Conservation (phyloP, 2,888 invertebrate genomes). For the Aquatica leii region DNA sequence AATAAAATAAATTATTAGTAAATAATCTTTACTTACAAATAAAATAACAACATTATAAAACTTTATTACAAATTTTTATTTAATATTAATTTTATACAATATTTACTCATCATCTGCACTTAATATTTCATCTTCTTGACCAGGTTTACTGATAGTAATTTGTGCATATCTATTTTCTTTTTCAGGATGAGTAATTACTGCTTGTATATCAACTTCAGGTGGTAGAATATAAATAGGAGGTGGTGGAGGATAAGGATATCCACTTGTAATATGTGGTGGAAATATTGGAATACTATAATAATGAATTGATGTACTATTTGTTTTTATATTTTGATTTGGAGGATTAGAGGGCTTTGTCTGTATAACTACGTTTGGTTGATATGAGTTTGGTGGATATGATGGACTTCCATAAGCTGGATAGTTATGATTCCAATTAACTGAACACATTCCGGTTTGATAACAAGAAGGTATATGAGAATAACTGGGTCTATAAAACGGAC, state of each 20-base stretch:
- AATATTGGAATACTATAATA: slow-evolving; percentile 16
- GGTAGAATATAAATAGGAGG: slow-evolving; percentile 15
- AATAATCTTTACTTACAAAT: no score
- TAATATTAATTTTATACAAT: no score
- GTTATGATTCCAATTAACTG: slow-evolving; percentile 13
- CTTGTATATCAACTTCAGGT: slow-evolving; percentile 30
- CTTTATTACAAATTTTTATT: no score
- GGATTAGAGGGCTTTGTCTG: neutral
- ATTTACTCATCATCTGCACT: neutral
- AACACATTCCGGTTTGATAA: slow-evolving; percentile 39
- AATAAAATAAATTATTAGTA: no score
- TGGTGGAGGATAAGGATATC: slow-evolving; percentile 14
- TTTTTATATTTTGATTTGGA: neutral
- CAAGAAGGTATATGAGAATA: slow-evolving; percentile 47
- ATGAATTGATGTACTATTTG: slow-evolving; percentile 5
- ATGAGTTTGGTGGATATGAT: slow-evolving; percentile 29
- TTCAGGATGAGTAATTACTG: slow-evolving; percentile 24
- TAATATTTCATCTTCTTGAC: slow-evolving; percentile 11
- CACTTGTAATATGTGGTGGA: slow-evolving; percentile 12
- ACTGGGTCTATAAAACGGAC: slow-evolving; percentile 51
- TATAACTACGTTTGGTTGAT: slow-evolving; percentile 9
- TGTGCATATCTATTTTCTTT: slow-evolving; percentile 20
- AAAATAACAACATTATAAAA: no score
- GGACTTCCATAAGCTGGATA: neutral
- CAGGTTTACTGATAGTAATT: slow-evolving; percentile 23